phyloP scores from a whole-genome alignment of 2,113 vertebrate species.

The Datnioides undecimradiatus region DNA sequence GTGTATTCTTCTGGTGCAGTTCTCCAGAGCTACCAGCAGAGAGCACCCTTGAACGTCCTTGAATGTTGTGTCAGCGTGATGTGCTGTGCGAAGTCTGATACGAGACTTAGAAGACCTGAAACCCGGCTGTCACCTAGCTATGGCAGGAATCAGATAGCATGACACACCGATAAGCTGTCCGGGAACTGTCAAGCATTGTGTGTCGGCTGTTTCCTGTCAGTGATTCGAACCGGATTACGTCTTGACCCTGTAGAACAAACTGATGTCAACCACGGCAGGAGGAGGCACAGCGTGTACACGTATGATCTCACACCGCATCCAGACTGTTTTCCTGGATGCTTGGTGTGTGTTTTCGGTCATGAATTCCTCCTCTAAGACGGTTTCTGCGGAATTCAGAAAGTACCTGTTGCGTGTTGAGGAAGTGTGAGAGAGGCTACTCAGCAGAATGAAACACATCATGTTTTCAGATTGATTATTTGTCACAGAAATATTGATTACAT shows the following conservation, averaged over 20 bases:
- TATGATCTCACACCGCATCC: neutral
- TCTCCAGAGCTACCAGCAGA: conserved; percentile 24
- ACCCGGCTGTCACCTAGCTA: neutral
- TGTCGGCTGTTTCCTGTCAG: neutral
- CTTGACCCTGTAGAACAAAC: neutral
- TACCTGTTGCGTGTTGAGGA: conserved; percentile 5
- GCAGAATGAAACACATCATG: neutral
- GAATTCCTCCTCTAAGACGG: neutral
- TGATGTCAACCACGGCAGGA: neutral
- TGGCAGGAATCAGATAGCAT: neutral
- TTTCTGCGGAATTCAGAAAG: conserved; percentile 24
- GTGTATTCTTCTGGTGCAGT: neutral
- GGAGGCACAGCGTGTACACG: neutral
- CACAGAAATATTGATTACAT: neutral
- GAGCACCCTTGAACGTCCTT: neutral
- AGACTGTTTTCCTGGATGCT: neutral
- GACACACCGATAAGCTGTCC: neutral
- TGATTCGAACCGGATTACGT: neutral
- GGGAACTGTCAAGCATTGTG: neutral
- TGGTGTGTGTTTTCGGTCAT: neutral
- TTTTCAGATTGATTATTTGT: neutral
- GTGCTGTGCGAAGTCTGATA: neutral
- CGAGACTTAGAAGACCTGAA: neutral
- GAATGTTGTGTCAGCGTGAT: neutral
- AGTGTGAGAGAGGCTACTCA: neutral